Evolutionary conservation across 2,113 vertebrate species (phyloP), one percentile per base, ranked within the genome.

Genomic region (Phrynocephalus versicolor): DNA sequence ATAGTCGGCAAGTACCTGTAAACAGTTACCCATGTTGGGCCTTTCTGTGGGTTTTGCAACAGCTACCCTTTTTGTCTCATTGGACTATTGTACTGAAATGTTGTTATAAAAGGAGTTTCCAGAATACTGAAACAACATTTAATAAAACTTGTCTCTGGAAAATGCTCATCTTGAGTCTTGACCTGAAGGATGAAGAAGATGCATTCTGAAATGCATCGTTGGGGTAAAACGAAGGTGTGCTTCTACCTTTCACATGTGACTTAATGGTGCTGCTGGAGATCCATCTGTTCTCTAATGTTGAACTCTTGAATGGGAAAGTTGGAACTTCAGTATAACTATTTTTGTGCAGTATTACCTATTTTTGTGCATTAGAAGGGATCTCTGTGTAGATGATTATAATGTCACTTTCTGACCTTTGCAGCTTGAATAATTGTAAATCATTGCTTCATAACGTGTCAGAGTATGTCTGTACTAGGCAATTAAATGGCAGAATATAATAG

Each of bases 381-480:
- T 98, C 97, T 98, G 93, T 97, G 97, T 97, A 97, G 98, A 98
- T 98, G 98, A 98, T 99, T 98, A 99, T 98, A 98, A 98, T 98
- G 98, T 98, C 98, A 98, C 98, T 98, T 97, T 96, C 96, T 97
- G 98, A 98, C 98, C 97, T 98, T 97, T 97, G 97, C 97, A 98
- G 97, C 97, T 97, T 97, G 97, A 98, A 97, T 99, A 99, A 99
- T 99, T 98, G 98, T 99, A 98, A 98, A 98, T 98, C 98, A 98
- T 98, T 97, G 97, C 98, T 98, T 98, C 97, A 98, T 98, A 98
- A 98, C 96, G 97, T 98, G 98, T 98, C 98, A 98, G 95, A 97
- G 97, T 97, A 98, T 97, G 97, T 98, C 97, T 97, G 97, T 98
- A 98, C 97, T 97, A 97, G 98, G 98, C 98, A 99, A 98, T 99